Evolutionary conservation across 2,113 vertebrate species (phyloP).

Genomic region (Alexandromys fortis): DNA sequence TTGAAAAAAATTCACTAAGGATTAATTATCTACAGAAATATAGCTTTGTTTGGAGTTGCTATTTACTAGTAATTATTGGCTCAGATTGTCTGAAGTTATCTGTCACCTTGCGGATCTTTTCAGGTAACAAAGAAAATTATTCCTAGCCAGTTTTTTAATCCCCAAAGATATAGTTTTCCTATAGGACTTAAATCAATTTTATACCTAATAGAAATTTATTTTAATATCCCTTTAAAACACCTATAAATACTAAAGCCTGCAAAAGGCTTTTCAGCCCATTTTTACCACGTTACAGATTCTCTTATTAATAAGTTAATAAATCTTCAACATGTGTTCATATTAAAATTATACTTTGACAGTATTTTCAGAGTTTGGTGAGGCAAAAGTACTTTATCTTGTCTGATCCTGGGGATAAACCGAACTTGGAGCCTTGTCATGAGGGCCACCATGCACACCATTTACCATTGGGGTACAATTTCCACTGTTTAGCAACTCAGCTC

Average conservation of each 20-base stretch:
- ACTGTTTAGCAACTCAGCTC: conserved; percentile 45
- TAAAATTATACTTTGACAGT: conserved; percentile 41
- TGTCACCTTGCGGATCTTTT: conserved; percentile 44
- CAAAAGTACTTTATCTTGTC: conserved; percentile 48
- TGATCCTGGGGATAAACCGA: conserved; percentile 56
- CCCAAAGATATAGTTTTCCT: conserved; percentile 26
- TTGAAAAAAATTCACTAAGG: not conserved
- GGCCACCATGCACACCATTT: not conserved
- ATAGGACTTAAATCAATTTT: conserved; percentile 29
- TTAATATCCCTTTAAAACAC: conserved; percentile 40
- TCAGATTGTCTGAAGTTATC: conserved; percentile 28
- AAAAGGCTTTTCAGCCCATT: conserved; percentile 33
- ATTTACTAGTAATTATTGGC: conserved; percentile 54
- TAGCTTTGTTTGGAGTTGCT: conserved; percentile 36
- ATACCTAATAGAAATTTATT: conserved; percentile 49
- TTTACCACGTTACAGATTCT: conserved; percentile 9
- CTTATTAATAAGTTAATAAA: conserved; percentile 52
- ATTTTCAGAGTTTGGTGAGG: not conserved
- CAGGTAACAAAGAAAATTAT: conserved; percentile 17
- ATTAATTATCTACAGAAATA: conserved; percentile 22
- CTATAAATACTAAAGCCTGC: not conserved
- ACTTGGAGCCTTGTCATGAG: conserved; percentile 63
- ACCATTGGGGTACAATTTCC: conserved; percentile 36
- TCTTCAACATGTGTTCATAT: conserved; percentile 27
- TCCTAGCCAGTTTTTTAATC: not conserved